Percentiles rank a stretch among this genome's conserved stretches.
Conservation (phyloP, 1,140 invertebrate genomes). For the Hylyphantes graminicola region DNA sequence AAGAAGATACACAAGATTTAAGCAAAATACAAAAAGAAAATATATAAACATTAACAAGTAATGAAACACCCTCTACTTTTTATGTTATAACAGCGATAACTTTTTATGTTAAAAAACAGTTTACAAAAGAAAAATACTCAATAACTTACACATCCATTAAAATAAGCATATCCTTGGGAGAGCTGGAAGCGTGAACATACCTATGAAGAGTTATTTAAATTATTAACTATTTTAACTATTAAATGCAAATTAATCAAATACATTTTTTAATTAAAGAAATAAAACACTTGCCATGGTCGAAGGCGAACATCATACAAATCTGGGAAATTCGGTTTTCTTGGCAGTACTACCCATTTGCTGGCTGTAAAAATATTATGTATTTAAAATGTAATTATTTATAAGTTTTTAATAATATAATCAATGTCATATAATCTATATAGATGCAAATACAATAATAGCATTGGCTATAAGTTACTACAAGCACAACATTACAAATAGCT, state of each 20-base stretch:
- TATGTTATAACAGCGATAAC: too few relatives aligned
- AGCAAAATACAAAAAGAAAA: background rate
- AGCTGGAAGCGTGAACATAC: conserved; percentile 73
- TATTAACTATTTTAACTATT: background rate
- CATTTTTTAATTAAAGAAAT: conserved; percentile 11
- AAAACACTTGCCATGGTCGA: conserved; percentile 68
- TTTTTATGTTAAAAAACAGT: too few relatives aligned
- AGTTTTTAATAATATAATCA: too few relatives aligned
- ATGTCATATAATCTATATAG: too few relatives aligned
- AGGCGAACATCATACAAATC: conserved; percentile 71
- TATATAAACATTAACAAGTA: background rate
- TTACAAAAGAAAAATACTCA: too few relatives aligned
- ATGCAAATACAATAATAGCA: too few relatives aligned
- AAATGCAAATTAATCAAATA: conserved; percentile 29
- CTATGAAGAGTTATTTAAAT: conserved; percentile 63
- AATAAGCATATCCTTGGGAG: conserved; percentile 74
- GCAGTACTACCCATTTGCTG: conserved; percentile 32
- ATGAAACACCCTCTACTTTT: too few relatives aligned
- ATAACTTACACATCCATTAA: conserved; percentile 71
- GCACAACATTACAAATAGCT: too few relatives aligned
- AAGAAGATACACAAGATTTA: background rate
- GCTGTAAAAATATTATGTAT: conserved; percentile 7
- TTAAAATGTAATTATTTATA: background rate
- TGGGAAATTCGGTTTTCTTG: conserved; percentile 61
- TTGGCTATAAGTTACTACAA: too few relatives aligned